Base-by-base conservation (phyloP, 2,797 vertebrate species). In the Sebastes aleutianus region DNA sequence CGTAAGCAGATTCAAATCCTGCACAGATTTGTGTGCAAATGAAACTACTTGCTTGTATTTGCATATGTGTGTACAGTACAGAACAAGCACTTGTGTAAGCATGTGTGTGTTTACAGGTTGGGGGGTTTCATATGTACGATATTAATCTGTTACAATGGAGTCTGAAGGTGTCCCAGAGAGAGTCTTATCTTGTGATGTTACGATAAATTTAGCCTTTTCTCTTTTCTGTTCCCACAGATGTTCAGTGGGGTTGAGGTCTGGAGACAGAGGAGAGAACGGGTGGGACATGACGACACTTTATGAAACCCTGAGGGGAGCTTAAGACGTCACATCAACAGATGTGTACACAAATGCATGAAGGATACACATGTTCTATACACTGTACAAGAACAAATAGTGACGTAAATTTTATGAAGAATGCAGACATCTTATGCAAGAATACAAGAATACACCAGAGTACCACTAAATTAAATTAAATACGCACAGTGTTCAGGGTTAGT, bases 201-300 rank as follows among this genome's bases (percentile, higher is more conserved):
- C n/a, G 63, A 11, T 57, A 29, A 58, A 8, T 54, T 63, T 32
- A 1, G 2, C 27, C 47, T 74, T 61, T 43, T 9, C 29, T 14
- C 24, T 26, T 57, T 27, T 70, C 63, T 80, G 65, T 70, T 83
- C 9, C 27, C 57, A 61, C 56, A 74, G 65, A 79, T 64, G 26
- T 75, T 78, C 8, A 43, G n/a, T 12, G 13, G 5, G 36, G 18
- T 59, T 43, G 47, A n/a, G 22, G 58, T 83, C 73, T 78, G 70
- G 29, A 81, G 78, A 87, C 61, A 80, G 53, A 26, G 34, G n/a
- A 68, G 63, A 20, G 57, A 27, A 58, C 24, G 1, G 7, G 24
- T 16, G 7, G 57, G 47, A 50, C 47, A 50, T 59, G 18, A 50
- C 0, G 31, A 47, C 5, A 6, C n/a, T 83, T 77, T 57, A 69